Percentiles rank a stretch among this genome's conserved stretches.
phyloP scores from a whole-genome alignment of 2,888 invertebrate genomes.

The Boloria euphrosyne region DNA sequence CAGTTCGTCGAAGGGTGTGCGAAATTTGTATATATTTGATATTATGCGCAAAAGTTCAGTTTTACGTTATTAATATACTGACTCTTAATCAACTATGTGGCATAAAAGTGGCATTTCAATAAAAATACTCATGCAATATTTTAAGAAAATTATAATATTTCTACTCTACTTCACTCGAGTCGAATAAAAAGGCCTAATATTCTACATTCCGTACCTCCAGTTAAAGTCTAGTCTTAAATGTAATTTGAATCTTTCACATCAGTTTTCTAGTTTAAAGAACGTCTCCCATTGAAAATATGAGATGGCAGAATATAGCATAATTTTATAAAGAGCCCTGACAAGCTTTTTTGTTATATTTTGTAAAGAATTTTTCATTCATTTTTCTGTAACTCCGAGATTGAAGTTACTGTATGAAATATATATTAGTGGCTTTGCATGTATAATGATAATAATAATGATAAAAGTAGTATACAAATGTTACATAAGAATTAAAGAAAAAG shows the following conservation, averaged over 20 bases:
- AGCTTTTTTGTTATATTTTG: constrained; percentile 22
- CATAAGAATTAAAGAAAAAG: too few relatives aligned
- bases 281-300: constrained; percentile 18
- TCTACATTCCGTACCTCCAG: constrained; percentile 11
- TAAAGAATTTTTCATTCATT: constrained; percentile 4
- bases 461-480: too few relatives aligned
- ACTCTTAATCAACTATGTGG: too few relatives aligned
- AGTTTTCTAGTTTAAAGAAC: constrained; percentile 18
- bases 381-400: constrained; percentile 16
- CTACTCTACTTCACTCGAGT: too few relatives aligned
- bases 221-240: constrained; percentile 16
- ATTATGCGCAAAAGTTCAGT: too few relatives aligned
- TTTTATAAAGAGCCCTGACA: constrained; percentile 19
- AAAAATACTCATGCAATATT: too few relatives aligned
- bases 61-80: too few relatives aligned
- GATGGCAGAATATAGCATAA: constrained; percentile 19
- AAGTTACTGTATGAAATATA: constrained; percentile 11
- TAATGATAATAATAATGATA: too few relatives aligned
- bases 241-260: constrained; percentile 21
- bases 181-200: not conserved
- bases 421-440: not conserved
- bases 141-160: too few relatives aligned
- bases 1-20: too few relatives aligned
- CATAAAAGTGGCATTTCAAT: too few relatives aligned
- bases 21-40: too few relatives aligned